These are phyloP conservation scores for Eulemur mongoz DNA, from an alignment of 2,797 vertebrate genomes.

Conservation along the genomic window DNA sequence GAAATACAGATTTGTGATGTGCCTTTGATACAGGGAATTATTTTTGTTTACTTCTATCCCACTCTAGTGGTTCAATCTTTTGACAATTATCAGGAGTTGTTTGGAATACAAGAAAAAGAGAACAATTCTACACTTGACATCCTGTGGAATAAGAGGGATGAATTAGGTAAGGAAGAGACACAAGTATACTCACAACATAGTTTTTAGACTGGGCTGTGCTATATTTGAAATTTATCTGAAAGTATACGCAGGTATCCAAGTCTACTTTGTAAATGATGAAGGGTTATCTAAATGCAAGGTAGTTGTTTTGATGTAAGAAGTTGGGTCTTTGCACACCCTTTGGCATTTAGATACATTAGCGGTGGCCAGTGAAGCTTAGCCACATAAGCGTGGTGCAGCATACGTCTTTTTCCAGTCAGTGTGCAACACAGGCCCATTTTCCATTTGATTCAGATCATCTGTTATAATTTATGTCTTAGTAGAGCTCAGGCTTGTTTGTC, in stretches of 20 bases:
- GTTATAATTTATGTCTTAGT: neutral
- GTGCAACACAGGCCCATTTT: neutral
- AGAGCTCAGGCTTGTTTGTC: neutral
- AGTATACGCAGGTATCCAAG: neutral
- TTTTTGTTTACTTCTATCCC: neutral
- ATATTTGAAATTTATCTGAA: neutral
- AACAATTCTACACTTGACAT: neutral
- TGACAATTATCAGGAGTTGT: neutral
- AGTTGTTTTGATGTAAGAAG: neutral
- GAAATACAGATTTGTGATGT: neutral
- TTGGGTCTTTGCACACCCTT: neutral
- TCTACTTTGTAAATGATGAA: neutral
- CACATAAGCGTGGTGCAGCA: neutral
- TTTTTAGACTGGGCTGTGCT: neutral
- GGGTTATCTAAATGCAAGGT: neutral
- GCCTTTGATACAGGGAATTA: neutral
- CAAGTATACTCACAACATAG: neutral
- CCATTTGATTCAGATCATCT: neutral
- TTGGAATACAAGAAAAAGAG: neutral
- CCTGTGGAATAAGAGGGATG: neutral
- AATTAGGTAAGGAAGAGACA: neutral
- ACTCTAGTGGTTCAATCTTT: neutral
- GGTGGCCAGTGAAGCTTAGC: constrained; percentile 5
- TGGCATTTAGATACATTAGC: neutral
- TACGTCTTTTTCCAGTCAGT: neutral